Base-by-base conservation (phyloP, 2,113 vertebrate species). In the Pterocles orientalis region DNA sequence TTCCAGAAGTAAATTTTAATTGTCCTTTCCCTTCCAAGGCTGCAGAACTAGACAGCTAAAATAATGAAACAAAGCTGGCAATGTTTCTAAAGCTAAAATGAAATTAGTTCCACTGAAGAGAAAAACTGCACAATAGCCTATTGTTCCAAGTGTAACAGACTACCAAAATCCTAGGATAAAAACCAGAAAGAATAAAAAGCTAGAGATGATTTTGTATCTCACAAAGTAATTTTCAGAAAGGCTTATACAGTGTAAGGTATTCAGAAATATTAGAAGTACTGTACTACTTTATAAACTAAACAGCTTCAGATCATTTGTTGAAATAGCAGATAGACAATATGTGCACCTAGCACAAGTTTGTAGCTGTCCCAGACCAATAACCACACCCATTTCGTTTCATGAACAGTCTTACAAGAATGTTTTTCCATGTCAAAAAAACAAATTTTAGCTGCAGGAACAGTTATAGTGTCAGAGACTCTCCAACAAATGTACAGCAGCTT, bases 21-120 rank as follows among this genome's bases (percentile, higher is more conserved):
- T 99, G 99, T 47, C 99, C 99, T 97, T 99, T 99, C 47, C 99
- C 99, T 97, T 99, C 99, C 86, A 99, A 98, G 25, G 98, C 98
- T 26, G 98, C 72, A 3, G 98, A 99, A 97, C 98, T 98, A 80
- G 99, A 99, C 66, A 99, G 98, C 99, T 99, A 97, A 58, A 85
- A 96, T 18, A 96, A 80, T 4, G 25, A 68, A 90, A 94, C 48
- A 91, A 86, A 92, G 50, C 21, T 66, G 39, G n/a, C 15, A 66
- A 60, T 34, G 34, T 84, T 93, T 92, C 65, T 36, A 75, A 90
- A 17, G 17, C 18, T 75, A 64, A 57, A 90, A 73, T 51, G 10
- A 85, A 95, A 79, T 69, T 34, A 90, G 48, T 66, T 70, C 19
- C 31, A 77, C 36, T 41, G 75, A 93, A 92, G 70, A 88, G 9